Conservation (phyloP, 2,797 vertebrate species). For the Cirrhinus molitorella region DNA sequence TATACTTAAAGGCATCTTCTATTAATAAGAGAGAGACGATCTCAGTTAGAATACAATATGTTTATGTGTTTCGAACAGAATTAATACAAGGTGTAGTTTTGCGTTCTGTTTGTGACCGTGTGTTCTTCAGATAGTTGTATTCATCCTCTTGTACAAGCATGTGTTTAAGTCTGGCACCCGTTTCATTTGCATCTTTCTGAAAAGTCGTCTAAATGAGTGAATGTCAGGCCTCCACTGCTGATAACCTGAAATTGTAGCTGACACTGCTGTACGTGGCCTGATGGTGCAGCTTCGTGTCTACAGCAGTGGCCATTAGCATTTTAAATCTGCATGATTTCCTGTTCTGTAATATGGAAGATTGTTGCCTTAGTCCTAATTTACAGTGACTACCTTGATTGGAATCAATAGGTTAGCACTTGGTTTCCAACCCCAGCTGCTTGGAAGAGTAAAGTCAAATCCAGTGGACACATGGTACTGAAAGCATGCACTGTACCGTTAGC, state of each 20-base stretch:
- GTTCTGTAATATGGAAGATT: slow-evolving; percentile 56
- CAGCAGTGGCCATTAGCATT: slow-evolving; percentile 53
- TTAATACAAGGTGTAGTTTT: slow-evolving; percentile 34
- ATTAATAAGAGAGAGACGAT: slow-evolving; percentile 57
- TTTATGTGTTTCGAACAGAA: slow-evolving; percentile 35
- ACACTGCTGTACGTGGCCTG: slow-evolving; percentile 36
- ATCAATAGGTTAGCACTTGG: slow-evolving; percentile 42
- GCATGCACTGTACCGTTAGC: slow-evolving; percentile 58
- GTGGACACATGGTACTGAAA: slow-evolving; percentile 41
- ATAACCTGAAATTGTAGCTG: slow-evolving; percentile 44
- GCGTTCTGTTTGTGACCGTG: slow-evolving; percentile 43
- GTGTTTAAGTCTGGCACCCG: slow-evolving; percentile 58
- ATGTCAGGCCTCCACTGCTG: slow-evolving; percentile 42
- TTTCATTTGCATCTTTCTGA: slow-evolving; percentile 50
- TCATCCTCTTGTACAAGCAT: slow-evolving; percentile 57
- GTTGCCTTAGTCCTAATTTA: slow-evolving; percentile 56
- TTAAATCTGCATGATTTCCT: slow-evolving; percentile 61
- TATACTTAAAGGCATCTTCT: slow-evolving; percentile 56
- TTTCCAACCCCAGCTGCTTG: slow-evolving; percentile 39
- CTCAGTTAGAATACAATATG: slow-evolving; percentile 45
- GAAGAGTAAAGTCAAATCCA: slow-evolving; percentile 45
- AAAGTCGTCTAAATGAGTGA: slow-evolving; percentile 35
- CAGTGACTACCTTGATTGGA: slow-evolving; percentile 34
- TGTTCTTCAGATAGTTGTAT: slow-evolving; percentile 48
- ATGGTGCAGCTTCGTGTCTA: slow-evolving; percentile 37